These are phyloP conservation scores for Apodemia zela DNA, from an alignment of 2,888 invertebrate species.

Conservation along the genomic window DNA sequence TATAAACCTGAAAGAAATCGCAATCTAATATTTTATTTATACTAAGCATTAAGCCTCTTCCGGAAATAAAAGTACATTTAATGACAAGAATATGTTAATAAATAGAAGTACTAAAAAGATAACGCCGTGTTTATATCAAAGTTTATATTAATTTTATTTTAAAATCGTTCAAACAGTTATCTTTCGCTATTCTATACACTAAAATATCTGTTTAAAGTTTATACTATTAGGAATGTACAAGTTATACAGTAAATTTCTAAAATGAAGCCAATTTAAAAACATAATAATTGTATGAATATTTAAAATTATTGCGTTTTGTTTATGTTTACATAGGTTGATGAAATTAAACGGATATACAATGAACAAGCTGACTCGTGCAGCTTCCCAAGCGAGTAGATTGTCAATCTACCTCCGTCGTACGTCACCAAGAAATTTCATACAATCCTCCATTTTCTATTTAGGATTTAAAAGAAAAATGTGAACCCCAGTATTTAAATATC, in stretches of 20 bases:
- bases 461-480: no score
- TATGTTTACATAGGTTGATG: no score
- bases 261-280: neutral
- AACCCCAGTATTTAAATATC: no score
- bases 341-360: no score
- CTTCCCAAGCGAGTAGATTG: no score
- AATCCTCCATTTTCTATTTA: no score
- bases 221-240: neutral
- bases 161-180: neutral
- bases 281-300: neutral
- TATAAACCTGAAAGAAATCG: neutral
- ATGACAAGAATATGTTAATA: neutral
- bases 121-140: neutral
- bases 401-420: no score
- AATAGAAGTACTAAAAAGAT: neutral
- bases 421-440: no score
- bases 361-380: no score
- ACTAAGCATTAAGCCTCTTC: neutral
- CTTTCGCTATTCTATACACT: neutral
- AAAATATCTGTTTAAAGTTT: neutral
- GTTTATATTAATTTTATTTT: neutral
- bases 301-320: no score
- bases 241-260: neutral
- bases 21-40: neutral
- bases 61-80: neutral